Conservation (phyloP, 2,888 invertebrate genomes). For the Mayetiola destructor region DNA sequence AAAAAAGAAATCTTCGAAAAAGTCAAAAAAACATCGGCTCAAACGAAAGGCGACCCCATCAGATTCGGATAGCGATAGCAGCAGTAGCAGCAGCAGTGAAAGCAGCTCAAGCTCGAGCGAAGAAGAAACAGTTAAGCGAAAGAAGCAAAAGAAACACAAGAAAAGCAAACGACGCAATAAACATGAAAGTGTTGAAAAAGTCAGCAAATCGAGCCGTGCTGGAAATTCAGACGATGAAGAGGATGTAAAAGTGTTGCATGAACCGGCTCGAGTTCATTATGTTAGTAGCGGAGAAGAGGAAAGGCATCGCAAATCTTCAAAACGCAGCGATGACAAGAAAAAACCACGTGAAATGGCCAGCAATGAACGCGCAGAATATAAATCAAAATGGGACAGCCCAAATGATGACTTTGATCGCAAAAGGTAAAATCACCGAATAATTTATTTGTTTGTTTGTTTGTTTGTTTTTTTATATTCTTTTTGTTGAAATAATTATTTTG, state of each 20-base stretch:
- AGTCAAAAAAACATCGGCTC: neutral
- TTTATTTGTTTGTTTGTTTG: neutral
- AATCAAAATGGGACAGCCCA: constrained; percentile 18
- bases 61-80: constrained; percentile 1
- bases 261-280: constrained; percentile 6
- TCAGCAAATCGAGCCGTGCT: neutral
- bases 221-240: no score
- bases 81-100: neutral
- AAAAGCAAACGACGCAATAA: constrained; percentile 3
- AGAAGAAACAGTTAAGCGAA: constrained; percentile 5
- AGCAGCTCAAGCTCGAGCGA: constrained; percentile 7
- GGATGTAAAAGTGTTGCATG: constrained; percentile 12
- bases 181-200: neutral
- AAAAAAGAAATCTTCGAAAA: constrained; percentile 9
- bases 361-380: constrained; percentile 2
- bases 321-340: constrained; percentile 8
- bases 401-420: constrained; percentile 13
- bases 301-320: neutral
- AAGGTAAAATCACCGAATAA: constrained; percentile 2
- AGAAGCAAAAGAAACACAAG: constrained; percentile 13
- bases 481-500: no score
- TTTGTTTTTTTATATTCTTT: neutral
- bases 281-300: constrained; percentile 13
- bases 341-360: neutral
- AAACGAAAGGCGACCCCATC: neutral